phyloP scores from a whole-genome alignment of 2,888 invertebrate genomes.

The Diarsia rubi region DNA sequence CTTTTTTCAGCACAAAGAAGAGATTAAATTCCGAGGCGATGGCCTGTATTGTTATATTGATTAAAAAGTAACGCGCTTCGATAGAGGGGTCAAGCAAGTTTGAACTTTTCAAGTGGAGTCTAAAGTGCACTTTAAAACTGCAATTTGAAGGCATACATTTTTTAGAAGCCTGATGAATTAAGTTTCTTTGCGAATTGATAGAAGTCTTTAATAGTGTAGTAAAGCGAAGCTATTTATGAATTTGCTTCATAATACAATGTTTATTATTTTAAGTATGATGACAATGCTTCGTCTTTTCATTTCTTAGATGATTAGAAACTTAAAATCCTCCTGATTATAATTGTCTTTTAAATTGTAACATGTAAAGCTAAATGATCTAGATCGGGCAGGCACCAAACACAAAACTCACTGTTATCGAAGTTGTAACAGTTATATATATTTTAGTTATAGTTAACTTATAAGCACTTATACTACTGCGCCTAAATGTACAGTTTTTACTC shows the following conservation, averaged over 20 bases:
- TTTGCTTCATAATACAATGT: neutral
- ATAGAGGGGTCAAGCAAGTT: constrained; percentile 6
- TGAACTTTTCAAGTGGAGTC: constrained; percentile 10
- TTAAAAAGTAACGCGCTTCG: constrained; percentile 55
- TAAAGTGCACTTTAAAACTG: constrained; percentile 35
- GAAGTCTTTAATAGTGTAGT: neutral
- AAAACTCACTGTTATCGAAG: no score
- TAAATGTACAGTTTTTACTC: no score
- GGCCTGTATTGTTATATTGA: constrained; percentile 59
- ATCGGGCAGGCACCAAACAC: no score
- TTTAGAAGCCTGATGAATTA: neutral
- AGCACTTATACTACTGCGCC: no score
- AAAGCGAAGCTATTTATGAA: neutral
- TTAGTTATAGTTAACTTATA: no score
- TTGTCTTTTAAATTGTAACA: no score
- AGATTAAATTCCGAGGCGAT: constrained; percentile 67
- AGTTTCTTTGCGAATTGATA: neutral
- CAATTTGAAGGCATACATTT: constrained; percentile 27
- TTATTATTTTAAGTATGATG: neutral
- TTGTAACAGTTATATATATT: no score
- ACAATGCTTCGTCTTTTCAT: neutral
- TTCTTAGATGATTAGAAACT: neutral
- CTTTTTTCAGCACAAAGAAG: constrained; percentile 58
- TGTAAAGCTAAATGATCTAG: no score
- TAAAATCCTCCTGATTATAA: no score